These are phyloP conservation scores for Hydractinia echinata DNA, from an alignment of 30 jellyfish, hydroid and myxozoan genomes.

Conservation along the genomic window DNA sequence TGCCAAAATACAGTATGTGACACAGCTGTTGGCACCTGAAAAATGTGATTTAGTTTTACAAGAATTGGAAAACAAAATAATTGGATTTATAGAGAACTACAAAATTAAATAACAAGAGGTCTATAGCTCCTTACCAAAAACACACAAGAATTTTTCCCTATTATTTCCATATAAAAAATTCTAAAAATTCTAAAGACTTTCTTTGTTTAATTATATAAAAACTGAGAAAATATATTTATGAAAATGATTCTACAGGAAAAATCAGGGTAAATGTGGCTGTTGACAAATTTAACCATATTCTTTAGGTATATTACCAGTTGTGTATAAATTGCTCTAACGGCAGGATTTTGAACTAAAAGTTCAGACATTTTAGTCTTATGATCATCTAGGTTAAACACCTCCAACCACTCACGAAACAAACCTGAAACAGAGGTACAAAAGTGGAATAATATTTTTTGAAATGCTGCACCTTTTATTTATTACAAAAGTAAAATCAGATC, in stretches of 20 bases:
- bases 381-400: constrained; percentile 60
- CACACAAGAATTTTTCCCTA: no score
- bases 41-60: background rate
- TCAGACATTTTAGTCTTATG: constrained; percentile 72
- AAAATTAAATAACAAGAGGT: background rate
- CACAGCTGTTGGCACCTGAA: constrained; percentile 72
- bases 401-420: constrained; percentile 45
- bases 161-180: no score
- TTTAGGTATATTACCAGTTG: constrained; percentile 38
- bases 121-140: no score
- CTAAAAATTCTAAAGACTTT: no score
- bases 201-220: background rate
- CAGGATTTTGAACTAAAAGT: constrained; percentile 51
- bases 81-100: background rate
- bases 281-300: background rate
- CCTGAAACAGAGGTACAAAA: constrained; percentile 2
- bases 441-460: background rate
- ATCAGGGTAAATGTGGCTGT: no score
- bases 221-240: background rate
- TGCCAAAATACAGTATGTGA: constrained; percentile 80
- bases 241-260: background rate
- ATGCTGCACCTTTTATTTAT: background rate
- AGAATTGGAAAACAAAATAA: background rate
- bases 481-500: background rate
- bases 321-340: constrained; percentile 62